Evolutionary conservation across 1,140 invertebrate species (phyloP), one percentile per base, ranked within the genome.

Genomic region (Venturia canescens): DNA sequence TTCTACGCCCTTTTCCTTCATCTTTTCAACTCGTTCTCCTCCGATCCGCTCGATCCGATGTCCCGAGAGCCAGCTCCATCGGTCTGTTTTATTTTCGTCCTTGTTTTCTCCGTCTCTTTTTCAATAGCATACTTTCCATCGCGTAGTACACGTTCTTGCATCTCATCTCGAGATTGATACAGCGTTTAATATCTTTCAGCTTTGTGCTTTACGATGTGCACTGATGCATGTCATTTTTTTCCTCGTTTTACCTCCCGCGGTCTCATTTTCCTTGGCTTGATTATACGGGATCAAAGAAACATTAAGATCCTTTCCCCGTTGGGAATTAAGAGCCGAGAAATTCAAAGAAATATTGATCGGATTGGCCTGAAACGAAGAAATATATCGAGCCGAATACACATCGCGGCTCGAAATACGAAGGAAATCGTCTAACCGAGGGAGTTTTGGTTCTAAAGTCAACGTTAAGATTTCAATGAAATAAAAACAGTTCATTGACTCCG

Each of bases 1-100:
- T 74, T 74, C 71, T 74, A 74, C 71, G 66, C 66, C 38, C 71
- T 74, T 74, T 74, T 74, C 15, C 38, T 53, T 50, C 38, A n/a
- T 53, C 38, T 74, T 50, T 53, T 74, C 15, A 48, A 74, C 71
- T 74, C 71, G 1, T 74, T 29, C 48, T 53, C n/a, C 48, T 53
- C n/a, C 21, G 48, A 69, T 27, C 29, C n/a, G n/a, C 29, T 69
- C 3, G 67, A 0, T 18, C 50, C 11, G 50, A 53, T 53, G 50
- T 18, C n/a, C 27, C 60, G n/a, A 63, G 23, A 63, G 11, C 27
- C 1, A 7, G 31, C 15, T 69, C 26, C 16, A 13, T 31, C 29
- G 2, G 9, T 18, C 66, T 31, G 3, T 69, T 15, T 18, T 29
- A 11, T 18, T 16, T 44, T 16, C 21, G 7, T 53, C 16, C 48